phyloP scores from a whole-genome alignment of 2,797 vertebrate genomes.

The Aselliscus stoliczkanus region DNA sequence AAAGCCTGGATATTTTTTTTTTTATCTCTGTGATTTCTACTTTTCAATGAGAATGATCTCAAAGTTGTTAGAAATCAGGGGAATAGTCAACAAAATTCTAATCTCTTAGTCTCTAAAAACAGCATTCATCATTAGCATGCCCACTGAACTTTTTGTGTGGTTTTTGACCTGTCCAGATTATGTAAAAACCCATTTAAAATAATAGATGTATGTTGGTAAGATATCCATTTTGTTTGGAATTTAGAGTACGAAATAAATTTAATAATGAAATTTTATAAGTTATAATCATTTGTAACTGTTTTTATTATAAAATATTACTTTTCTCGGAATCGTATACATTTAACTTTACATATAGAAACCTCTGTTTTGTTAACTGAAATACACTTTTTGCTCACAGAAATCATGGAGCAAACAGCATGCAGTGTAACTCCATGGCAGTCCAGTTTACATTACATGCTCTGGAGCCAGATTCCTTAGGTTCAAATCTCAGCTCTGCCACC shows the following conservation, averaged over 20 bases:
- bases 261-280: neutral
- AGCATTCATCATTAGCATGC: neutral
- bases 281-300: neutral
- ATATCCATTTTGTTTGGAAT: neutral
- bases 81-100: neutral
- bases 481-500: neutral
- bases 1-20: neutral
- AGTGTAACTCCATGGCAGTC: neutral
- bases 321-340: neutral
- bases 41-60: constrained; percentile 10
- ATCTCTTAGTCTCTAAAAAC: constrained; percentile 16
- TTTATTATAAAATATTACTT: constrained; percentile 15
- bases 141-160: neutral
- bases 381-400: neutral
- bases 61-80: constrained; percentile 3
- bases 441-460: neutral
- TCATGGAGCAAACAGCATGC: neutral
- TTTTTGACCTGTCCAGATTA: constrained; percentile 7
- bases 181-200: neutral
- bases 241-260: neutral
- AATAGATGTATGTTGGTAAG: neutral
- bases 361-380: neutral
- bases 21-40: neutral
- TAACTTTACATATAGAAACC: neutral
- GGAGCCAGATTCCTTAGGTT: neutral